Base-by-base conservation (phyloP, 2,797 vertebrate genomes). In the Argentina silus region DNA sequence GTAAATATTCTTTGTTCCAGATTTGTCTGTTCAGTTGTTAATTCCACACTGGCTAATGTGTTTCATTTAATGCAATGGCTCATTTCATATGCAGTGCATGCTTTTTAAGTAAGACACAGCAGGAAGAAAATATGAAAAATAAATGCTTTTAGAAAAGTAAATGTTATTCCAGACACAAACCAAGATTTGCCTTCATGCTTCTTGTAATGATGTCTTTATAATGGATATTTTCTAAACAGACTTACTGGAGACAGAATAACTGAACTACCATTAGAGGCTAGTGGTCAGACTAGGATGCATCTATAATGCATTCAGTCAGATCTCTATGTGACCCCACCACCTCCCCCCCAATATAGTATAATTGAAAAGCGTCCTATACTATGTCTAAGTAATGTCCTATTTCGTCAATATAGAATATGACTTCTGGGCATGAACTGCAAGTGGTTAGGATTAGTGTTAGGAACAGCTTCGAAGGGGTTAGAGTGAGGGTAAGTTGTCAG, bases 1-100 rank as follows among this genome's bases (percentile, higher is more conserved):
- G 74, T 76, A 59, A 67, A 51, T 47, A 65, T 66, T 15, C 15
- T 73, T 10, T 27, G 67, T 71, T 75, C 42, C 64, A 69, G 23
- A 64, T 59, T 77, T 76, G 66, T 74, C 63, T 59, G 50, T 36
- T 45, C 2, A 9, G 27, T 45, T 76, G 36, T 14, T 15, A 9
- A 36, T 27, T 55, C 64, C 45, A 27, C 65, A n/a, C 75, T 63
- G 42, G 48, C 75, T 45, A 15, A 68, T 72, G 36, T 64, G 27
- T 36, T 36, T 36, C 15, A 10, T 12, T 51, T 61, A 42, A 50
- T 2, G 63, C 48, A 19, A 0, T 0, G 2, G 17, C 44, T 63
- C 3, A 36, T 76, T 50, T 47, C 5, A 7, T 69, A 59, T 69
- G 69, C 73, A 36, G 14, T 66, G 3, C 47, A 67, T 19, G 48